Conservation (phyloP, 2,888 invertebrate genomes). For the Pheosia gnoma region DNA sequence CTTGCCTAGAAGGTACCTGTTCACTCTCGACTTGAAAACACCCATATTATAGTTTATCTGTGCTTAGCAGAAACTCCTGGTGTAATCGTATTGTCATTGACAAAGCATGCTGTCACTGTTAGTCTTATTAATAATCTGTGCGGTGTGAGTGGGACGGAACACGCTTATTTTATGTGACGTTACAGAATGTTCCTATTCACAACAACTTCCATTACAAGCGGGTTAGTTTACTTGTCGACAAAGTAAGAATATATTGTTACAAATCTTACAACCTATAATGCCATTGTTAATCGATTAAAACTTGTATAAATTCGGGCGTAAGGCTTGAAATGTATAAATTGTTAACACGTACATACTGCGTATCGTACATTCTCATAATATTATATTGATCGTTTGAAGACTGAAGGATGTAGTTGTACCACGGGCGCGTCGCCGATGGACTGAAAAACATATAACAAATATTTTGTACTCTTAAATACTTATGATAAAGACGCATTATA, state of each 20-base stretch:
- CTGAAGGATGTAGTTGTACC: conserved; percentile 44
- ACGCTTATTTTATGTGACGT: neutral
- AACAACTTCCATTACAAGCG: neutral
- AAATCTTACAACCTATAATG: neutral
- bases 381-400: conserved; percentile 39
- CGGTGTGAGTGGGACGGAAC: too few species aligned
- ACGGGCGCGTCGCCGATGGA: conserved; percentile 36
- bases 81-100: too few species aligned
- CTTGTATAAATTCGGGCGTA: too few species aligned
- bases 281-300: too few species aligned
- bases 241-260: conserved; percentile 6
- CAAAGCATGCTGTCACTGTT: too few species aligned
- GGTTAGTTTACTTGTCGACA: conserved; percentile 12
- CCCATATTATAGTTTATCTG: too few species aligned
- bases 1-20: too few species aligned
- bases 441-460: conserved; percentile 48
- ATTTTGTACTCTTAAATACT: conserved; percentile 58
- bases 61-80: too few species aligned
- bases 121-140: too few species aligned
- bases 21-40: too few species aligned
- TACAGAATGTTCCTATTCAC: neutral
- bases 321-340: neutral
- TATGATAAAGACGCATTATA: conserved; percentile 57
- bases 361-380: conserved; percentile 14
- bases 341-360: neutral